phyloP scores from a whole-genome alignment of 2,888 invertebrate species.

The Aspidapion aeneum region DNA sequence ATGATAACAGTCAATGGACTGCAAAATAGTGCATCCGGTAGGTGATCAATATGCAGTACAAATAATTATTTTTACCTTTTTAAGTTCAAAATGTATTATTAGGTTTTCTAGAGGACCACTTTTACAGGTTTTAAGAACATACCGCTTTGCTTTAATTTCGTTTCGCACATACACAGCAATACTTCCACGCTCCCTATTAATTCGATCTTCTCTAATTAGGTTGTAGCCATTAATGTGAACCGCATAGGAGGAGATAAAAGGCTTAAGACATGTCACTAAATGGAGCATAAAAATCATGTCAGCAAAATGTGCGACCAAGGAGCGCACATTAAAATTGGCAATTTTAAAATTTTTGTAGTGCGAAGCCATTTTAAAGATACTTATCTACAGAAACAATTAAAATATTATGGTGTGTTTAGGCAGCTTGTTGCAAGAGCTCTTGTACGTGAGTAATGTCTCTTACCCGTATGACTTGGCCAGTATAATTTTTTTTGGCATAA shows the following conservation, averaged over 20 bases:
- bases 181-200: not conserved
- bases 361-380: not conserved
- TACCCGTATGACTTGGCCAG: not conserved
- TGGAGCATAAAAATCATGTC: slow-evolving; percentile 1
- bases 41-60: not conserved
- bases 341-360: not conserved
- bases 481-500: not conserved
- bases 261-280: not conserved
- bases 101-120: not conserved
- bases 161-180: not conserved
- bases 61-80: not conserved
- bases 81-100: not conserved
- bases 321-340: slow-evolving; percentile 1
- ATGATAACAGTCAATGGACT: not conserved
- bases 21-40: not conserved
- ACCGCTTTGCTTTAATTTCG: not conserved
- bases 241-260: not conserved
- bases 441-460: not conserved
- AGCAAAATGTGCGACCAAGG: not conserved
- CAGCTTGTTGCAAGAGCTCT: not conserved
- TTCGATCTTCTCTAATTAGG: not conserved
- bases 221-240: not conserved
- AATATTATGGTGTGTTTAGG: no score
- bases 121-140: not conserved
- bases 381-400: not conserved